Percentiles rank a stretch among this genome's conserved stretches.
These are phyloP conservation scores for Antechinus stuartii DNA, from an alignment of 2,113 vertebrate species.

Conservation along the genomic window DNA sequence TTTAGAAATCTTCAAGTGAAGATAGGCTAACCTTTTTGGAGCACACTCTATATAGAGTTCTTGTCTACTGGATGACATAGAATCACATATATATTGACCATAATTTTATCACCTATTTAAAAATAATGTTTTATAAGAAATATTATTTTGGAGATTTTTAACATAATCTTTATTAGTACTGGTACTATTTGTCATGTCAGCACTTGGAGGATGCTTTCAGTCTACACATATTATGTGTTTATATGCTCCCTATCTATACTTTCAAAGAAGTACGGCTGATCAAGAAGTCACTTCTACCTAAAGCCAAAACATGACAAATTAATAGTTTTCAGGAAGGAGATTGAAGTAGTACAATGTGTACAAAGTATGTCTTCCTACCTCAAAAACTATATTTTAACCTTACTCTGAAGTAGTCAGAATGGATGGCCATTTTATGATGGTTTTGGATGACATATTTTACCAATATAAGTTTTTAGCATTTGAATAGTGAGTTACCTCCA, in stretches of 20 bases:
- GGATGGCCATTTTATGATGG: slow-evolving; percentile 6
- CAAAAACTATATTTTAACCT: slow-evolving; percentile 36
- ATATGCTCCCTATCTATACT: not conserved
- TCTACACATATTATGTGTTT: not conserved
- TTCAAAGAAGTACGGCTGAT: slow-evolving; percentile 3
- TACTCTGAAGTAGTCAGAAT: slow-evolving; percentile 36
- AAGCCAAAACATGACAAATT: not conserved
- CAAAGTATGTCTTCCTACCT: not conserved
- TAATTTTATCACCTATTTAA: slow-evolving; percentile 1
- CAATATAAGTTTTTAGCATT: slow-evolving; percentile 42
- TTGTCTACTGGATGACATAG: not conserved
- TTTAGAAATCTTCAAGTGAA: not conserved
- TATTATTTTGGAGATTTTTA: not conserved
- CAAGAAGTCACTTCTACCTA: not conserved
- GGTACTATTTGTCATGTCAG: not conserved
- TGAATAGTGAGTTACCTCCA: slow-evolving; percentile 41
- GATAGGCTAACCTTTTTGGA: not conserved
- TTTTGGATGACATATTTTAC: slow-evolving; percentile 27
- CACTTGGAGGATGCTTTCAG: not conserved
- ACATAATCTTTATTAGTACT: not conserved
- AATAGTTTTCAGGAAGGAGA: not conserved
- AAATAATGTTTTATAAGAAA: not conserved
- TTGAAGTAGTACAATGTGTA: not conserved
- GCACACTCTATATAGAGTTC: not conserved
- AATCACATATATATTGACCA: not conserved